phyloP scores from a whole-genome alignment of 2,797 vertebrate genomes.

The Molossus molossus region DNA sequence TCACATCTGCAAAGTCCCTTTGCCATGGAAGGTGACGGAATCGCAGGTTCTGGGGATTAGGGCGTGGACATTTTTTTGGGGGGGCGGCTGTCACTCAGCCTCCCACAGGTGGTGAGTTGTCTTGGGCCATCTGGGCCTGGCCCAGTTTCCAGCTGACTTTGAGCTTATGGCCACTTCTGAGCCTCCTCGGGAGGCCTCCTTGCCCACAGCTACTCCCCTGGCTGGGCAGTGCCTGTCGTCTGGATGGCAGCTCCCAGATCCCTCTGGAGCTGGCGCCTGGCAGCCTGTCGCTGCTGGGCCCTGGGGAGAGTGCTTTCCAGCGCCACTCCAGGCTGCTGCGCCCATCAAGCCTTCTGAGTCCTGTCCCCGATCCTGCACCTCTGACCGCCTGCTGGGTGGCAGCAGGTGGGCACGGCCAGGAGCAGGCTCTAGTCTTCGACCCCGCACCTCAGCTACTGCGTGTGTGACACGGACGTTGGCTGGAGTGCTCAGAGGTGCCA shows the following conservation, averaged over 20 bases:
- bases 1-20: neutral
- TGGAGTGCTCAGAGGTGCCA: neutral
- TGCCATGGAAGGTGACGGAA: neutral
- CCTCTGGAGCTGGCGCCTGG: neutral
- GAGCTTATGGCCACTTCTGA: neutral
- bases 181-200: neutral
- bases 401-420: neutral
- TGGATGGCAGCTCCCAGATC: neutral
- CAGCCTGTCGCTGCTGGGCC: neutral
- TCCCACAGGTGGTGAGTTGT: neutral
- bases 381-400: neutral
- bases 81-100: fast-evolving
- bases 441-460: neutral
- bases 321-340: fast-evolving
- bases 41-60: neutral
- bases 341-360: neutral
- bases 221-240: neutral
- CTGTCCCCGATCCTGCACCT: neutral
- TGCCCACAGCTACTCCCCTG: fast-evolving
- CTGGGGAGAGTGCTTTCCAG: neutral
- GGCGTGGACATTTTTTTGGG: fast-evolving
- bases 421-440: neutral
- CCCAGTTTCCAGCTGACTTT: neutral
- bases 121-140: neutral
- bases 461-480: fast-evolving